phyloP scores from a whole-genome alignment of 2,113 vertebrate species.

The Prionailurus bengalensis region DNA sequence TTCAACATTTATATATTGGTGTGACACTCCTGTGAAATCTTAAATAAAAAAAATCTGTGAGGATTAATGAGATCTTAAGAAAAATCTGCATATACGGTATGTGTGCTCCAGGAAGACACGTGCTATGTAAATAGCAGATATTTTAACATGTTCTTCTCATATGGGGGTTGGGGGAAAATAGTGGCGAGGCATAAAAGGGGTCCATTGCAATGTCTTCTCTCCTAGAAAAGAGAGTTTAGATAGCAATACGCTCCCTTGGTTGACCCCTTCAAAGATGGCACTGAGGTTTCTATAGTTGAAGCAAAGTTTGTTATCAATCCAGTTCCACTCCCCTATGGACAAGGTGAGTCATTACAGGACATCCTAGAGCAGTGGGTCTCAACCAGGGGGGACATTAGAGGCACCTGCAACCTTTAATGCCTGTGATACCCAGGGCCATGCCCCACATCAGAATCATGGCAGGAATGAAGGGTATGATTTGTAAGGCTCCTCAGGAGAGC shows the following conservation, averaged over 20 bases:
- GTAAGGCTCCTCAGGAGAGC: neutral
- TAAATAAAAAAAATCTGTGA: constrained; percentile 57
- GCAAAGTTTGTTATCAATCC: neutral
- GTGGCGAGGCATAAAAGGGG: neutral
- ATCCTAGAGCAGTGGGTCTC: neutral
- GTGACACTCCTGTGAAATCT: constrained; percentile 44
- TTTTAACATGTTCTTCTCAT: neutral
- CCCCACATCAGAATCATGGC: neutral
- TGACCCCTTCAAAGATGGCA: neutral
- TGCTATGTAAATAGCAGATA: constrained; percentile 15
- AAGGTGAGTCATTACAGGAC: too few species aligned
- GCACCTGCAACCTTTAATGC: neutral
- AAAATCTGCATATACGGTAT: neutral
- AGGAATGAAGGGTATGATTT: neutral
- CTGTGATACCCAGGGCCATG: rapidly evolving
- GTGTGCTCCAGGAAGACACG: constrained; percentile 17
- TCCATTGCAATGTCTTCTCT: neutral
- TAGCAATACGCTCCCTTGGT: neutral
- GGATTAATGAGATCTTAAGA: constrained; percentile 69
- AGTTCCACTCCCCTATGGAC: neutral
- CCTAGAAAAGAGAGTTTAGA: neutral
- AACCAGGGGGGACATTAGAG: neutral
- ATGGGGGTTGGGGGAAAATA: neutral
- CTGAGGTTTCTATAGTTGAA: neutral
- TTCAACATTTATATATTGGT: constrained; percentile 41